Conservation (phyloP, 1,140 invertebrate species). For the Caerostris extrusa region DNA sequence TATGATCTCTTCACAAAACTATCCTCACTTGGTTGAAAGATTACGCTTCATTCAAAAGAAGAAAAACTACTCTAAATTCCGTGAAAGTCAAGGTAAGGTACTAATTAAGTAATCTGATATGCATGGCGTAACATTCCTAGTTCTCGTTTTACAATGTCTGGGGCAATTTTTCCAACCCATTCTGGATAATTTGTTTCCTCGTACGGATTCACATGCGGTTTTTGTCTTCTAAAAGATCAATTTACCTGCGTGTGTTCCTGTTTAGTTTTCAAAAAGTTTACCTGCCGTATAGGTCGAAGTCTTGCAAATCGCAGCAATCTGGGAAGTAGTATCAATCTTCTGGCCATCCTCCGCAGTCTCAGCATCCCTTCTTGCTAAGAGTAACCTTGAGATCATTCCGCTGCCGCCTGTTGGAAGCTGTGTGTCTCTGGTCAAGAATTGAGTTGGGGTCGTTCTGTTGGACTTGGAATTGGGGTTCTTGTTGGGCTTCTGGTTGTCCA, state of each 20-base stretch:
- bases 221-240: neutral
- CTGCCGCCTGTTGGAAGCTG: conserved; percentile 23
- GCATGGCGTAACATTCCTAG: neutral
- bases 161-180: too few relatives aligned
- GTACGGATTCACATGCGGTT: neutral
- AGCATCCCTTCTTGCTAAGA: conserved; percentile 43
- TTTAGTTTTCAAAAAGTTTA: conserved; percentile 40
- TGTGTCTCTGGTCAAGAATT: conserved; percentile 16
- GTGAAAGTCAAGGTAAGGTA: neutral
- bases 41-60: neutral
- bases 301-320: conserved; percentile 6
- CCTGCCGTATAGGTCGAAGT: conserved; percentile 50
- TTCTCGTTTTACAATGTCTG: neutral
- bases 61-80: neutral
- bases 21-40: neutral
- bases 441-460: conserved; percentile 57
- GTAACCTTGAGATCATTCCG: conserved; percentile 15
- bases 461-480: conserved; percentile 16
- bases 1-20: neutral
- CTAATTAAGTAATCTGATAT: neutral
- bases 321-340: conserved; percentile 21
- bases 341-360: conserved; percentile 35
- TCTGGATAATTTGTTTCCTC: neutral
- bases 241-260: conserved; percentile 27
- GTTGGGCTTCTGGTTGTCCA: neutral